These are phyloP conservation scores for Zaprionus africanus DNA, from an alignment of 1,140 invertebrate species.

Conservation along the genomic window DNA sequence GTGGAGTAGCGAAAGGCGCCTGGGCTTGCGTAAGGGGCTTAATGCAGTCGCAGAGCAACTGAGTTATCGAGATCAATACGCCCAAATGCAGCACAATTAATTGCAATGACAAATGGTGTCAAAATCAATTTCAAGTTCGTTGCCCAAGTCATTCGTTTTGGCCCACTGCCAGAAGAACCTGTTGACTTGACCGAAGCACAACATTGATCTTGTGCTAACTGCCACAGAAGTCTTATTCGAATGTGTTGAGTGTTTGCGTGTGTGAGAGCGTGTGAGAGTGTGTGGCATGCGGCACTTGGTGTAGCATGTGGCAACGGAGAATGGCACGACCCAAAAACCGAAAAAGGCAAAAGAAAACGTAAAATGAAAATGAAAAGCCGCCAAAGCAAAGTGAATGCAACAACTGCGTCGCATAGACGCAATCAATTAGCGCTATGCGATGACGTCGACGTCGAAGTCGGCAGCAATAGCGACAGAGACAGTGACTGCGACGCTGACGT, in stretches of 20 bases:
- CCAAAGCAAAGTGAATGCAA: slow-evolving; percentile 70
- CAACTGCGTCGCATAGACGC: slow-evolving; percentile 60
- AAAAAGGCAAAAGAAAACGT: slow-evolving; percentile 16
- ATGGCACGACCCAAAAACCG: slow-evolving; percentile 71
- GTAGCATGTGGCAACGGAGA: slow-evolving; percentile 58
- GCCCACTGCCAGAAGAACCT: slow-evolving; percentile 54
- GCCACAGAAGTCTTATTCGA: slow-evolving; percentile 9
- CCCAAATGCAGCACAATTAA: slow-evolving; percentile 53
- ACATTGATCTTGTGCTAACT: slow-evolving; percentile 77
- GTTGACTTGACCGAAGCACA: slow-evolving; percentile 68
- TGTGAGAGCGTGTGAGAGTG: neutral
- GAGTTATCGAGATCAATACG: slow-evolving; percentile 9
- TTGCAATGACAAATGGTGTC: slow-evolving; percentile 50
- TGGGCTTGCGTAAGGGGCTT: slow-evolving; percentile 59
- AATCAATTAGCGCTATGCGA: slow-evolving; percentile 78
- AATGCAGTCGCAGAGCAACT: slow-evolving; percentile 17
- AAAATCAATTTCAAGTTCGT: slow-evolving; percentile 67
- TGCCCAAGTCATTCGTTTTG: slow-evolving; percentile 74
- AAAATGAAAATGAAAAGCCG: slow-evolving; percentile 9
- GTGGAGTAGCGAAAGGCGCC: neutral
- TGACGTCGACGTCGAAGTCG: slow-evolving; percentile 47
- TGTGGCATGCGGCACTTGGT: slow-evolving; percentile 18
- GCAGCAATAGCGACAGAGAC: slow-evolving; percentile 29
- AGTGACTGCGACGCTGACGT: neutral
- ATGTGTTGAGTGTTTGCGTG: slow-evolving; percentile 3